These are phyloP conservation scores for Pogonomyrmex barbatus DNA, from an alignment of 1,140 invertebrate genomes.

Conservation along the genomic window DNA sequence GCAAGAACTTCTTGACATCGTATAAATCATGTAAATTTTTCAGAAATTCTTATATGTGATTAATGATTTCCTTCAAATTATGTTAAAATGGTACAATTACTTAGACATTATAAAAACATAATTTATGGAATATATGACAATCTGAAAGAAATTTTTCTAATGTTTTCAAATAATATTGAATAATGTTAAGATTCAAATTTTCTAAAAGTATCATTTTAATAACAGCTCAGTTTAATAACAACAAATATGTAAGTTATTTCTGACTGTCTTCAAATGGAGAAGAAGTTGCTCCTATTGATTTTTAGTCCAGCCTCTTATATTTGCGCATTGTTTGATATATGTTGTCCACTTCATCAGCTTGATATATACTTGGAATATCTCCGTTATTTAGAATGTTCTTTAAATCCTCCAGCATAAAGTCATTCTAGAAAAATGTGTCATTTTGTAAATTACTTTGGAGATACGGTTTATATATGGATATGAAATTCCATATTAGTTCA, in stretches of 20 bases:
- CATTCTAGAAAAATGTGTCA: conserved; percentile 80
- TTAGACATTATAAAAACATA: not conserved
- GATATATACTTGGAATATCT: conserved; percentile 90
- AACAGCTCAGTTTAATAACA: too few species aligned
- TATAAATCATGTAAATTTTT: conserved; percentile 11
- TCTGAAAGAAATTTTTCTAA: not conserved
- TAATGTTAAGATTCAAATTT: not conserved
- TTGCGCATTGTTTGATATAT: conserved; percentile 88
- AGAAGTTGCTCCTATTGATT: conserved; percentile 91
- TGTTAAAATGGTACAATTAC: conserved; percentile 18
- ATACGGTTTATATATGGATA: not conserved
- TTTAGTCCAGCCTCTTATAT: conserved; percentile 88
- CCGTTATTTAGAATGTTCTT: conserved; percentile 90
- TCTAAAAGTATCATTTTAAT: conserved; percentile 87
- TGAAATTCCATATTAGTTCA: not conserved
- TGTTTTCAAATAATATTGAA: not conserved
- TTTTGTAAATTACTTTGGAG: not conserved
- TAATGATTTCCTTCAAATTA: not conserved
- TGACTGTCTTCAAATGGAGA: conserved; percentile 88
- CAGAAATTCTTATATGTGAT: not conserved
- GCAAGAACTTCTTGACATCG: not conserved
- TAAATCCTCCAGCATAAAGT: conserved; percentile 90
- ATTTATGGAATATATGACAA: conserved; percentile 1
- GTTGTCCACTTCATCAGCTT: conserved; percentile 88
- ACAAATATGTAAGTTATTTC: conserved; percentile 89